These are phyloP conservation scores for Misgurnus mizolepis DNA, from an alignment of 2,113 vertebrate species.

Conservation along the genomic window DNA sequence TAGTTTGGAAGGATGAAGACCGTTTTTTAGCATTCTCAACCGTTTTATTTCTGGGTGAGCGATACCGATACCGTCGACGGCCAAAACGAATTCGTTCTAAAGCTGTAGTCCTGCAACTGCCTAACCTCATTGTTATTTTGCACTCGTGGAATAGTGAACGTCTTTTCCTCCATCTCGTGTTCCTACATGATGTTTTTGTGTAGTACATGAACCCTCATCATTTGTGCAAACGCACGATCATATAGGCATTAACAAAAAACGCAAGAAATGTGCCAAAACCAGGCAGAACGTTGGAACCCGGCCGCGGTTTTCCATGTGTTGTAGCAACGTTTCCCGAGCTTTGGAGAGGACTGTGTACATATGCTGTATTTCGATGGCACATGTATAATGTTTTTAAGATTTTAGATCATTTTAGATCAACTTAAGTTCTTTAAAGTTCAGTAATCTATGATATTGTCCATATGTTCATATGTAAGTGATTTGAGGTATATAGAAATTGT, in stretches of 20 bases:
- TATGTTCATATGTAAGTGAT: conserved; percentile 43
- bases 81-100: conserved; percentile 72
- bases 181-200: conserved; percentile 70
- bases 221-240: conserved; percentile 55
- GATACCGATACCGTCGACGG: conserved; percentile 51
- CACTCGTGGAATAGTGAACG: conserved; percentile 82
- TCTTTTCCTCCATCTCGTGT: conserved; percentile 76
- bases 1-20: neutral
- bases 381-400: conserved; percentile 46
- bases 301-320: conserved; percentile 56
- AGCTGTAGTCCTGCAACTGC: conserved; percentile 84
- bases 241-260: conserved; percentile 54
- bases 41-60: neutral
- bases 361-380: conserved; percentile 17
- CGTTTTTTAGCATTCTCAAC: neutral
- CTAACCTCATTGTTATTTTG: conserved; percentile 87
- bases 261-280: conserved; percentile 69
- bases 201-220: conserved; percentile 75
- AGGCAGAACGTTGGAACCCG: conserved; percentile 46
- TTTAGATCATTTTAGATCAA: conserved; percentile 50
- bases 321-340: conserved; percentile 32
- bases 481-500: conserved; percentile 41
- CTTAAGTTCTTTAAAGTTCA: conserved; percentile 38
- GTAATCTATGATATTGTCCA: conserved; percentile 45
- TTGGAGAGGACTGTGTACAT: conserved; percentile 18